A percentile compares a stretch with the other conserved stretches of the same genome.
Conservation (phyloP, 2,113 vertebrate species). For the Pygoscelis adeliae region DNA sequence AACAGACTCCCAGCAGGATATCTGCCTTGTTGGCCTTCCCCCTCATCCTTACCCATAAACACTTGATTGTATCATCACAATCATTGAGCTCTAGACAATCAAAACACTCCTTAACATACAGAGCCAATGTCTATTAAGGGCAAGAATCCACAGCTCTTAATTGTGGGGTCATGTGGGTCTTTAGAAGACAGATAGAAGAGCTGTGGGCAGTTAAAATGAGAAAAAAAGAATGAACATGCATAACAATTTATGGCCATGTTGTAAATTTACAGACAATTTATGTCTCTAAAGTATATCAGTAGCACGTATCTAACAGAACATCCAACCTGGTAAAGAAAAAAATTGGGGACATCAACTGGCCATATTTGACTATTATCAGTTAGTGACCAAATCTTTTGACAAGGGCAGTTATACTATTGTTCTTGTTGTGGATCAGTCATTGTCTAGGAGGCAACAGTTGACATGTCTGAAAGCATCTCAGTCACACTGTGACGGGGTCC, state of each 20-base stretch:
- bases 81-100: no score
- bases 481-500: neutral
- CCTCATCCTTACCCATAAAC: no score
- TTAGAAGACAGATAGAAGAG: neutral
- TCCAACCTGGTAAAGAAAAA: neutral
- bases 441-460: neutral
- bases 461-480: neutral
- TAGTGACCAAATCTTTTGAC: neutral
- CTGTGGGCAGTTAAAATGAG: neutral
- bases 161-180: rapidly evolving
- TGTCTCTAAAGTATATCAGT: neutral
- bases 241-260: neutral
- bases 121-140: no score
- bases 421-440: neutral
- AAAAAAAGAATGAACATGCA: neutral
- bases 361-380: neutral
- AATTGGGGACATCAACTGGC: rapidly evolving
- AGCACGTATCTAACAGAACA: neutral
- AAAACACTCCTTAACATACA: no score
- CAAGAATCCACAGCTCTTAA: neutral
- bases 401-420: neutral
- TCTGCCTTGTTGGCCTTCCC: no score
- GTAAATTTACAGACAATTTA: neutral
- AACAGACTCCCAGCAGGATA: no score
- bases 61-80: no score